Conservation (phyloP, 2,797 vertebrate species). For the Euthynnus affinis region DNA sequence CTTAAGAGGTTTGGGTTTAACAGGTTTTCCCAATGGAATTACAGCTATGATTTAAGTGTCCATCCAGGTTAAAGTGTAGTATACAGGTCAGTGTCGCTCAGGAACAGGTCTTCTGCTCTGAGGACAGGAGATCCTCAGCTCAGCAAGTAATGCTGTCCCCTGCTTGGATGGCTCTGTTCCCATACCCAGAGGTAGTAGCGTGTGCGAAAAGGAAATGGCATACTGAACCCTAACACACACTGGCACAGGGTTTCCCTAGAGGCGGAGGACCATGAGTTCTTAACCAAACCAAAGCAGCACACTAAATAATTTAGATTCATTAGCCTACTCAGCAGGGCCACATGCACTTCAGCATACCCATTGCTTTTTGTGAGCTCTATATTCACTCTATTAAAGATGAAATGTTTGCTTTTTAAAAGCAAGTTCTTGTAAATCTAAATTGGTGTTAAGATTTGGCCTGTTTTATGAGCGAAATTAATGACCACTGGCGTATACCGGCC, state of each 20-base stretch:
- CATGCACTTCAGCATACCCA: conserved; percentile 38
- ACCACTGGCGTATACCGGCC: conserved; percentile 27
- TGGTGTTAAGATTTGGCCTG: conserved; percentile 35
- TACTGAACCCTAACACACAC: conserved; percentile 53
- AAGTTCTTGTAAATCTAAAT: conserved; percentile 49
- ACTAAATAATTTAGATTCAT: conserved; percentile 81
- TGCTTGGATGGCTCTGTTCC: conserved; percentile 37
- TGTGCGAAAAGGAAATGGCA: conserved; percentile 56
- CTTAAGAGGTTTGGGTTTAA: conserved; percentile 8
- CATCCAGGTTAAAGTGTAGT: conserved; percentile 24
- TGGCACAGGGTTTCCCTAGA: conserved; percentile 63
- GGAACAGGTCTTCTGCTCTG: conserved; percentile 36
- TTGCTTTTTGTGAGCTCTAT: conserved; percentile 46
- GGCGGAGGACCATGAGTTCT: conserved; percentile 59
- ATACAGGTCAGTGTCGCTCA: conserved; percentile 27
- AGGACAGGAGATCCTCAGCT: conserved; percentile 38
- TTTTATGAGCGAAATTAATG: conserved; percentile 51
- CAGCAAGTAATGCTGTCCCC: conserved; percentile 41
- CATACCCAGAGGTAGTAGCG: conserved; percentile 22
- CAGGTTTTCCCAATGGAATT: conserved; percentile 28
- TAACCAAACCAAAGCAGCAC: conserved; percentile 70
- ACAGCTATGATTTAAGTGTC: conserved; percentile 27
- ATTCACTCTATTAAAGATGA: conserved; percentile 41
- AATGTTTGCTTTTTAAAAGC: conserved; percentile 56
- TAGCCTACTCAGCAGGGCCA: conserved; percentile 56